Base-by-base conservation (phyloP, 2,797 vertebrate species). In the Dallia pectoralis region DNA sequence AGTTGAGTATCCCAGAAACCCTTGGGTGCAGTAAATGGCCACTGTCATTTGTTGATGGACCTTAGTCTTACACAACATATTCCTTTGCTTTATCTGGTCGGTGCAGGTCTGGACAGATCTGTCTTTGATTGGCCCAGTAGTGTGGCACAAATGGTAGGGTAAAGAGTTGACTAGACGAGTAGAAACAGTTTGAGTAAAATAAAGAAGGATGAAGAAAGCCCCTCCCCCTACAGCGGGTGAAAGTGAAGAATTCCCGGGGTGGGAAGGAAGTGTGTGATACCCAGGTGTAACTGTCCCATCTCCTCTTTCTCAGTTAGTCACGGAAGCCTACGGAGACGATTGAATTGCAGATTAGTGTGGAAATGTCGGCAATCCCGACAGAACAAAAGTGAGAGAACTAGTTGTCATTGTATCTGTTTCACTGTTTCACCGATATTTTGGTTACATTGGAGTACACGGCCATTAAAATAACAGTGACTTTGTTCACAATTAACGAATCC, bases 171-270 rank as follows among this genome's bases (percentile, higher is more conserved):
- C 51, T 15, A 70, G 19, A 74, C 40, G 75, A 77, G 69, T 75
- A 77, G 81, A 79, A 44, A 44, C 40, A 44, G 11, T 11, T 44
- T 11, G 40, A 9, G 40, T 12, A 70, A 66, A 80, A 73, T 81
- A 83, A 86, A 70, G 72, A 72, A 70, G 47, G 32, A 69, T 75
- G 71, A 44, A 18, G 53, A 36, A 72, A 49, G 70, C 61, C 65
- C 76, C 68, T 59, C 70, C 74, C 33, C 61, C 67, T 68, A 82
- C 88, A 91, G 90, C 87, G 91, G 88, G 87, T 88, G 88, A 91
- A 91, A 88, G 90, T 87, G 84, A 91, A 90, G 88, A 91, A 91
- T 91, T 90, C 87, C 89, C 87, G 81, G 88, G 90, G 87, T 85
- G 86, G 89, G 86, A 84, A 87, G 86, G 87, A 90, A 91, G 90